Evolutionary conservation across 2,888 invertebrate species (phyloP).

Genomic region (Metalampra italica): DNA sequence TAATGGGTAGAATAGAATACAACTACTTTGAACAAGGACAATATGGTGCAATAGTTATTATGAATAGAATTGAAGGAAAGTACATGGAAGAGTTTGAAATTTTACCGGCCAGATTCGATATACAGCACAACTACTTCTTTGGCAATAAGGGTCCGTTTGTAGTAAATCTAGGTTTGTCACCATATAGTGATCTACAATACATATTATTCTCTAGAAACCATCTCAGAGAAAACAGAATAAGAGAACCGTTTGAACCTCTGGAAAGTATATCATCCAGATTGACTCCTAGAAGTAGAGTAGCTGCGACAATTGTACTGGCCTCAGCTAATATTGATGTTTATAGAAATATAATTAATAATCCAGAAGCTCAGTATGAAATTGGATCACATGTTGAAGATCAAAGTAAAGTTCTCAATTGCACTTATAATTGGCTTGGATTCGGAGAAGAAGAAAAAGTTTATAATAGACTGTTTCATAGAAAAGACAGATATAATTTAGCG

Average conservation of each 20-base stretch:
- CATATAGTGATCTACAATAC: slow-evolving; percentile 89
- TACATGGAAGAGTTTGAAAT: slow-evolving; percentile 88
- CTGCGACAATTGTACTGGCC: slow-evolving; percentile 94
- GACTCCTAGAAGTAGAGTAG: slow-evolving; percentile 93
- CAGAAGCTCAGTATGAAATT: slow-evolving; percentile 94
- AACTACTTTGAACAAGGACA: slow-evolving; percentile 92
- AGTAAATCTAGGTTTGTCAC: slow-evolving; percentile 90
- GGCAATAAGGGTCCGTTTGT: slow-evolving; percentile 94
- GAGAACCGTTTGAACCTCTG: slow-evolving; percentile 88
- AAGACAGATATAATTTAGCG: slow-evolving; percentile 96
- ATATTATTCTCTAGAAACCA: slow-evolving; percentile 93
- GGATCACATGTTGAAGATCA: slow-evolving; percentile 97
- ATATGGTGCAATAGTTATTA: slow-evolving; percentile 90
- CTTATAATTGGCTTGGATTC: slow-evolving; percentile 95
- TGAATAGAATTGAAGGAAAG: slow-evolving; percentile 82
- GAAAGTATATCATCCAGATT: slow-evolving; percentile 83
- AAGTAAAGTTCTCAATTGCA: slow-evolving; percentile 94
- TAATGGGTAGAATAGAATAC: slow-evolving; percentile 88
- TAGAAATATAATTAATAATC: slow-evolving; percentile 95
- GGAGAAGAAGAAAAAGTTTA: slow-evolving; percentile 86
- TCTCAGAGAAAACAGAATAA: slow-evolving; percentile 89
- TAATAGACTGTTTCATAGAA: slow-evolving; percentile 87
- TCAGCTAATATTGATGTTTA: slow-evolving; percentile 93
- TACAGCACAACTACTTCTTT: slow-evolving; percentile 93
- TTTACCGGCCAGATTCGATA: slow-evolving; percentile 82